phyloP scores from a whole-genome alignment of 2,113 vertebrate genomes.

The Hydrochoerus hydrochaeris region DNA sequence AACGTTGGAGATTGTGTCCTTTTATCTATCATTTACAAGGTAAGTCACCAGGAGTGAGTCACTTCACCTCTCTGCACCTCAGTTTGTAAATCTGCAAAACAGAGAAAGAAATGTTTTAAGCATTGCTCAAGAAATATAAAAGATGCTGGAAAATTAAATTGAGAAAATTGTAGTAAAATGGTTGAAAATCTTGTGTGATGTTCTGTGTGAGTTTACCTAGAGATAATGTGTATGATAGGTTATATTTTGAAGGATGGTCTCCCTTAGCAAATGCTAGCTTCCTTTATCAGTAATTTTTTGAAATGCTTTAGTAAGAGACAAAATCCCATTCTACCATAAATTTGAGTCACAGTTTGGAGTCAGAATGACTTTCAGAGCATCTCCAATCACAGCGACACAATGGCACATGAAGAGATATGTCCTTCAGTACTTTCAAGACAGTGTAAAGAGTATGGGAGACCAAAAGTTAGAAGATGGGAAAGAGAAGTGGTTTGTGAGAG shows the following conservation, averaged over 20 bases:
- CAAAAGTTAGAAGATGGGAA: background rate
- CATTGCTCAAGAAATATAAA: background rate
- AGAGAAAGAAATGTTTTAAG: background rate
- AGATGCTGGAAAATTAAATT: background rate
- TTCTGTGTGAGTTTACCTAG: background rate
- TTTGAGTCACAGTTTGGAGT: background rate
- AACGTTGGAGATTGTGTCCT: background rate
- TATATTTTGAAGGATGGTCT: background rate
- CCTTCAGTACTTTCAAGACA: background rate
- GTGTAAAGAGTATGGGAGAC: accelerated
- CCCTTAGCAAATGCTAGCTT: background rate
- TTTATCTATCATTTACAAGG: background rate
- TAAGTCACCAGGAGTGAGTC: background rate
- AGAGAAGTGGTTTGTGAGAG: background rate
- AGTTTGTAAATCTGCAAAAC: background rate
- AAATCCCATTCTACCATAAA: background rate
- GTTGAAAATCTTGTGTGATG: background rate
- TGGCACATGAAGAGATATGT: accelerated
- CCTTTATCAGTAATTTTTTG: background rate
- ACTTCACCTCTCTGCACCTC: background rate
- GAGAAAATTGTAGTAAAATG: background rate
- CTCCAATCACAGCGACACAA: background rate
- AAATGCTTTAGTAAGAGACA: background rate
- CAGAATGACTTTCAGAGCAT: background rate
- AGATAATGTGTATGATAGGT: background rate